Percentiles rank a stretch among this genome's conserved stretches.
phyloP scores from a whole-genome alignment of 2,888 invertebrate genomes.

The Apodemia mormo region DNA sequence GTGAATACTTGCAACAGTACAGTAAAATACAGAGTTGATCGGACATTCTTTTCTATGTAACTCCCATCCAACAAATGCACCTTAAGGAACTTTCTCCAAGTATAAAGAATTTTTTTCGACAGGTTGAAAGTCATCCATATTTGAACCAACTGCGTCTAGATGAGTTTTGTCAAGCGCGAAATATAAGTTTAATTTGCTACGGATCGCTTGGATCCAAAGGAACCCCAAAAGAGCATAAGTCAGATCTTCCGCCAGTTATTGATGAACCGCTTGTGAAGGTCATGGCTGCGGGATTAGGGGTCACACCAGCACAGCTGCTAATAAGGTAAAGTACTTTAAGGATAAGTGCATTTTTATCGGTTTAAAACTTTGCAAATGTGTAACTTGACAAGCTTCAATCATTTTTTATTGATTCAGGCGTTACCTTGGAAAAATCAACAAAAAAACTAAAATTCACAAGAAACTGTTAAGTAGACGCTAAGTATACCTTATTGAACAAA shows the following conservation, averaged over 20 bases:
- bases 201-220: constrained; percentile 88
- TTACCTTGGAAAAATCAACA: too few species aligned
- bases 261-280: constrained; percentile 85
- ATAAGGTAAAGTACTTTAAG: constrained; percentile 51
- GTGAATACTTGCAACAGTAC: too few species aligned
- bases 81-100: background rate
- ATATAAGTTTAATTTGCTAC: constrained; percentile 87
- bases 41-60: too few species aligned
- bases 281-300: constrained; percentile 58
- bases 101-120: constrained; percentile 24
- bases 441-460: too few species aligned
- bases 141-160: constrained; percentile 85
- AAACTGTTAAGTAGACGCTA: too few species aligned
- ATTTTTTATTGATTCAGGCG: too few species aligned
- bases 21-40: too few species aligned
- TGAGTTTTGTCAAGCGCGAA: constrained; percentile 84
- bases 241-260: constrained; percentile 83
- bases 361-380: too few species aligned
- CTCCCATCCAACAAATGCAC: too few species aligned
- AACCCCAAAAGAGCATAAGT: constrained; percentile 84
- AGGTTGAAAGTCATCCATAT: constrained; percentile 92
- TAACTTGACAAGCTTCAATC: too few species aligned
- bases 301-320: constrained; percentile 58
- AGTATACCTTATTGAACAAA: too few species aligned
- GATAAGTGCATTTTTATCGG: too few species aligned